These are phyloP conservation scores for Cyanistes caeruleus DNA, from an alignment of 2,113 vertebrate species.

Conservation along the genomic window DNA sequence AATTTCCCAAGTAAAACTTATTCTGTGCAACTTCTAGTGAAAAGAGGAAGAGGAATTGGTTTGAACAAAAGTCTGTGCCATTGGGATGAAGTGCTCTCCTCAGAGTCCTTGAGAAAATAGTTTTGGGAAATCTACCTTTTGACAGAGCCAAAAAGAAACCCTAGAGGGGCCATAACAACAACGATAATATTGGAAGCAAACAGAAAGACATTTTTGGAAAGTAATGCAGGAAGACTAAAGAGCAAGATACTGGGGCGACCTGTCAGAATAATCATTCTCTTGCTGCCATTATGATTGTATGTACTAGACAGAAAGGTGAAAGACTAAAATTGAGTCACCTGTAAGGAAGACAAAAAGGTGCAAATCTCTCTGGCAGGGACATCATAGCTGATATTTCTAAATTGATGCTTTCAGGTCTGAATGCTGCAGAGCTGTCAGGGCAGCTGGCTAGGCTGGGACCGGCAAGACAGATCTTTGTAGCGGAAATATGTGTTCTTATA, in stretches of 20 bases:
- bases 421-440: not conserved
- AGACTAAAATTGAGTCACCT: not conserved
- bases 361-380: not conserved
- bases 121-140: not conserved
- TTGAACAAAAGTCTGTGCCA: not conserved
- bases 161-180: not conserved
- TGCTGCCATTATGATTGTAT: not conserved
- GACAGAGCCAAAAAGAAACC: not conserved
- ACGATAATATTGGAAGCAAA: not conserved
- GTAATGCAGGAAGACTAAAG: not conserved
- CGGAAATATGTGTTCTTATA: not conserved
- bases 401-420: not conserved
- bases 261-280: not conserved
- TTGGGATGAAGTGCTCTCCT: not conserved
- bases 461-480: not conserved
- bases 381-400: not conserved
- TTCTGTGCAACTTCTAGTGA: not conserved
- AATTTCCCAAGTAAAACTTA: not conserved
- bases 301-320: not conserved
- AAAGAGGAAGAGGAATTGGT: not conserved
- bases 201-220: not conserved
- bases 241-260: not conserved
- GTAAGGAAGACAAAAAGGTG: not conserved
- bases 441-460: not conserved
- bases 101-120: not conserved